A percentile compares a stretch with the other conserved stretches of the same genome.
These are phyloP conservation scores for Urocitellus parryii DNA, from an alignment of 2,113 vertebrate genomes.

Conservation along the genomic window DNA sequence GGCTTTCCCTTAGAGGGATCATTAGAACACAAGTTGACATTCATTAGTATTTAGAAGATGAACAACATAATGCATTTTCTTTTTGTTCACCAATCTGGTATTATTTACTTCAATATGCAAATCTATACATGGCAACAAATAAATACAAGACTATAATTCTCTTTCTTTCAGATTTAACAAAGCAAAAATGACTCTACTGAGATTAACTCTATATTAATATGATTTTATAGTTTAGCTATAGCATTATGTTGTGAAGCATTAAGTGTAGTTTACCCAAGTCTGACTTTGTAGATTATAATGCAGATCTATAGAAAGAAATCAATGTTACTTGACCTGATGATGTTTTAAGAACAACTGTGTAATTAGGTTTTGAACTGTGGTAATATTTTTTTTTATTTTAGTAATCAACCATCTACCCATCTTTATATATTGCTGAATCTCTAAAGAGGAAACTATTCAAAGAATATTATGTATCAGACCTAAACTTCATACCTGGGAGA, in stretches of 20 bases:
- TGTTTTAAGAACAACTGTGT: not conserved
- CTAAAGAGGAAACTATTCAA: not conserved
- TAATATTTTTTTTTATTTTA: constrained; percentile 11
- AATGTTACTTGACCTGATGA: not conserved
- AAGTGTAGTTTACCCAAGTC: not conserved
- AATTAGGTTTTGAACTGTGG: not conserved
- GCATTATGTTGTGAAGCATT: constrained; percentile 32
- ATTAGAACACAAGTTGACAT: constrained; percentile 73
- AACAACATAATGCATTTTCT: constrained; percentile 70
- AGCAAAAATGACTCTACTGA: constrained; percentile 52
- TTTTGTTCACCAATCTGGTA: constrained; percentile 68
- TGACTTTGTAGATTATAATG: not conserved
- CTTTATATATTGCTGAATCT: not conserved
- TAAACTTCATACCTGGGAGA: not conserved
- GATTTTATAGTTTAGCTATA: constrained; percentile 25
- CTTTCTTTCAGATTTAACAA: constrained; percentile 50
- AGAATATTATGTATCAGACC: not conserved
- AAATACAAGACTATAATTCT: not conserved
- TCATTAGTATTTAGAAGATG: constrained; percentile 77
- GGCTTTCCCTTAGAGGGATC: constrained; percentile 59
- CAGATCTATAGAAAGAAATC: not conserved
- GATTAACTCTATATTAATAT: constrained; percentile 43
- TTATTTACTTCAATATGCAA: constrained; percentile 68
- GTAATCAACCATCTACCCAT: not conserved
- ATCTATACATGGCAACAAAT: constrained; percentile 62